Evolutionary conservation across 2,888 invertebrate species (phyloP).

Genomic region (Drosophila borborema): DNA sequence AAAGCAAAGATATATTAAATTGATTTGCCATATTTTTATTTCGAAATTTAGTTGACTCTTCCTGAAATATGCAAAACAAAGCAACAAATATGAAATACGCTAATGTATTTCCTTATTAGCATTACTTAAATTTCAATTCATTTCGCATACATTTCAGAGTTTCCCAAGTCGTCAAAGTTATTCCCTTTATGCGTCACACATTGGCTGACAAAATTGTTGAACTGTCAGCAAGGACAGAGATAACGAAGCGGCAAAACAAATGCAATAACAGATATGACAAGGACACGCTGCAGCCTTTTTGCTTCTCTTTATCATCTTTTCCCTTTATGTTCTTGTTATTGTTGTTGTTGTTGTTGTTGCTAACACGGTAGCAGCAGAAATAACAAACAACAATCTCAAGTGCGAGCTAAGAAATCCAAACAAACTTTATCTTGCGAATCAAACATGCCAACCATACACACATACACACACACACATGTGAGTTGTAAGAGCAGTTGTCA

Average conservation of each 20-base stretch:
- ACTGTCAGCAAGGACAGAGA: conserved; percentile 3
- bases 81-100: background rate
- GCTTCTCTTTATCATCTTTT: background rate
- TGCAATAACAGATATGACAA: conserved; percentile 74
- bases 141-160: background rate
- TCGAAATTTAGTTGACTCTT: conserved; percentile 30
- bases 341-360: conserved; percentile 3
- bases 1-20: conserved; percentile 31
- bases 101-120: background rate
- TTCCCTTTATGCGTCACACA: background rate
- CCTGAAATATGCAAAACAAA: background rate
- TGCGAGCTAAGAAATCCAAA: conserved; percentile 68
- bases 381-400: conserved; percentile 64
- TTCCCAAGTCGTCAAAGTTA: background rate
- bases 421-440: conserved; percentile 79
- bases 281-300: conserved; percentile 36
- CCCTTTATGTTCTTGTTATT: background rate
- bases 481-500: conserved; percentile 51
- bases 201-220: background rate
- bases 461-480: conserved; percentile 18
- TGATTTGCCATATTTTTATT: conserved; percentile 44
- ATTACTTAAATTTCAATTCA: background rate
- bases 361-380: conserved; percentile 37
- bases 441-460: conserved; percentile 55
- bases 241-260: conserved; percentile 52